Percentiles rank a stretch among this genome's conserved stretches.
Conservation (phyloP, 2,888 invertebrate genomes). For the Eristalis pertinax region DNA sequence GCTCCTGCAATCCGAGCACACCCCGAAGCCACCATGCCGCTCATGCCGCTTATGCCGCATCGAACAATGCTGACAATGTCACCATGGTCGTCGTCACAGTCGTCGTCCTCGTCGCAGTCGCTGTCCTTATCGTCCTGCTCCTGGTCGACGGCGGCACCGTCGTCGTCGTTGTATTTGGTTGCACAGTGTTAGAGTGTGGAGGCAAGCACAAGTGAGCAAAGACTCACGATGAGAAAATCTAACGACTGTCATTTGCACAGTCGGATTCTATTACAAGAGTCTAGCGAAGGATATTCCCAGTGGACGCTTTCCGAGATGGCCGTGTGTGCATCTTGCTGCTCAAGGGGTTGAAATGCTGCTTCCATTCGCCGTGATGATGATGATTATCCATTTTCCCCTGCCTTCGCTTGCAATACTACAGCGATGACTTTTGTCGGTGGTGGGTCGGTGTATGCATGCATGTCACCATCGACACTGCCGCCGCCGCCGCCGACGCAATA, state of each 20-base stretch:
- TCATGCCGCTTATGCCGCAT: neutral
- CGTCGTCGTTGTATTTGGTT: neutral
- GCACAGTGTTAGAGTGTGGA: constrained; percentile 5
- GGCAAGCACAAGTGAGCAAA: constrained; percentile 44
- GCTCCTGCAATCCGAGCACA: constrained; percentile 9
- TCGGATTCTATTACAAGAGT: constrained; percentile 64
- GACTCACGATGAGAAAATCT: constrained; percentile 54
- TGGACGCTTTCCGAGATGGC: constrained; percentile 16
- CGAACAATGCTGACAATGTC: constrained; percentile 36
- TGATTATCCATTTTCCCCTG: constrained; percentile 41
- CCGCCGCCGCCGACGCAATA: neutral
- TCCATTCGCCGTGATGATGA: constrained; percentile 31
- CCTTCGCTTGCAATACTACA: constrained; percentile 21
- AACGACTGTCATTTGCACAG: constrained; percentile 65
- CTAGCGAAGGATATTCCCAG: constrained; percentile 39
- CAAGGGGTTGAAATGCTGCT: constrained; percentile 30
- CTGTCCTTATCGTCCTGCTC: neutral
- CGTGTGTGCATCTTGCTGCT: constrained; percentile 17
- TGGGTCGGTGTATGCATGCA: constrained; percentile 18
- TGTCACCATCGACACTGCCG: neutral
- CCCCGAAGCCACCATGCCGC: constrained; percentile 4
- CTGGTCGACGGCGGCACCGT: neutral
- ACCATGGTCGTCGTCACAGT: constrained; percentile 7
- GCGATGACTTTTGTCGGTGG: constrained; percentile 50
- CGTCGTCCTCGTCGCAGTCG: neutral